Percentiles rank a stretch among this genome's conserved stretches.
These are phyloP conservation scores for Kradibia gibbosae DNA, from an alignment of 1,140 invertebrate species.

Conservation along the genomic window DNA sequence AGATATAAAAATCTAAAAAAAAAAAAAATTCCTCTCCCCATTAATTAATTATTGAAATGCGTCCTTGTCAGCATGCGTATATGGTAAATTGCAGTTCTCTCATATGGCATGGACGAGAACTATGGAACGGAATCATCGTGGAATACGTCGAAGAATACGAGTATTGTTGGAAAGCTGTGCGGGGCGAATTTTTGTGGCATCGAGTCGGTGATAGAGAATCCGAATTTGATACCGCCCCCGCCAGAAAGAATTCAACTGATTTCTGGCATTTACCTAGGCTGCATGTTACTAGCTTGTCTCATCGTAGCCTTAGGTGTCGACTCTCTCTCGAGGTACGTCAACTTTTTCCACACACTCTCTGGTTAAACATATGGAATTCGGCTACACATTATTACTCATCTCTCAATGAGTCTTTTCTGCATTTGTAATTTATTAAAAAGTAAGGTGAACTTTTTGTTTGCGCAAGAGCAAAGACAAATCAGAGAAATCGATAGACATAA, in stretches of 20 bases:
- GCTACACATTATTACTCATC: neutral
- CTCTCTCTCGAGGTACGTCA: conserved; percentile 79
- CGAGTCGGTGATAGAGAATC: conserved; percentile 73
- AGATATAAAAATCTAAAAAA: neutral
- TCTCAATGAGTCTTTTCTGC: too few species aligned
- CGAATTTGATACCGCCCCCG: conserved; percentile 80
- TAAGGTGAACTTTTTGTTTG: neutral
- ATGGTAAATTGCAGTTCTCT: conserved; percentile 62
- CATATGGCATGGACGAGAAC: conserved; percentile 63
- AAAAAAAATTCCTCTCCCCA: neutral
- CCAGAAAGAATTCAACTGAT: conserved; percentile 83
- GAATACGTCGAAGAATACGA: conserved; percentile 62
- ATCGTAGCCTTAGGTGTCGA: conserved; percentile 89
- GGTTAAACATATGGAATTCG: neutral
- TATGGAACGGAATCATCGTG: conserved; percentile 54
- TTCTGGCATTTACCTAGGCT: conserved; percentile 86
- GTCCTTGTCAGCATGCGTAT: neutral
- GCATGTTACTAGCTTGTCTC: conserved; percentile 82
- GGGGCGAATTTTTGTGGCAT: conserved; percentile 84
- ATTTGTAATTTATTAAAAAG: neutral
- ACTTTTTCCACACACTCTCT: neutral
- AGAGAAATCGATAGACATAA: neutral
- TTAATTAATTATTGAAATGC: too few species aligned
- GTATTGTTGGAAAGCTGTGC: conserved; percentile 74
- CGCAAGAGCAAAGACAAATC: neutral